Percentiles rank a stretch among this genome's conserved stretches.
phyloP scores from a whole-genome alignment of 2,888 invertebrate species.

The Branchinecta sandiegonensis region DNA sequence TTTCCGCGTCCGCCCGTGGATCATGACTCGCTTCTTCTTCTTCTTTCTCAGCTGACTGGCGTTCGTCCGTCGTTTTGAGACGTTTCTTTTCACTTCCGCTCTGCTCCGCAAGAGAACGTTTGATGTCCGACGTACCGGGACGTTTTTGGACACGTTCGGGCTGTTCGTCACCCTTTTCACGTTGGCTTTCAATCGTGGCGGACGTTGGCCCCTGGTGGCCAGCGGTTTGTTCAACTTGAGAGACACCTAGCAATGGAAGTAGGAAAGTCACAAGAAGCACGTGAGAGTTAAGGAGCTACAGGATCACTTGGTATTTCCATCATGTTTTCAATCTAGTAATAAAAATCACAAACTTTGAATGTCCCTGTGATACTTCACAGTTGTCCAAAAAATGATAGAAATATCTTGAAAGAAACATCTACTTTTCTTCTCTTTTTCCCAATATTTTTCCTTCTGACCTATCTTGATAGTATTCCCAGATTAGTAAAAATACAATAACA shows the following conservation, averaged over 20 bases:
- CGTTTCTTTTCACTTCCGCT: constrained; percentile 39
- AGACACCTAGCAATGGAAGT: neutral
- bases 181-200: constrained; percentile 14
- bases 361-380: too few species aligned
- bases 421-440: too few species aligned
- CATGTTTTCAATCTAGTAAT: too few species aligned
- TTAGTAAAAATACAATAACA: too few species aligned
- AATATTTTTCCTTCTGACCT: too few species aligned
- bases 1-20: constrained; percentile 39
- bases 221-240: neutral
- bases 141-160: constrained; percentile 26
- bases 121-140: constrained; percentile 18
- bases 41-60: constrained; percentile 33
- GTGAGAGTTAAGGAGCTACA: too few species aligned
- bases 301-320: too few species aligned
- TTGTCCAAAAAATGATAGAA: too few species aligned
- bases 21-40: constrained; percentile 30
- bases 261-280: neutral
- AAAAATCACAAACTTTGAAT: too few species aligned
- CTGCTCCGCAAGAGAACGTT: constrained; percentile 35
- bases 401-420: too few species aligned
- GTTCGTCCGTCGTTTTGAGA: constrained; percentile 30
- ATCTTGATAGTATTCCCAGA: too few species aligned
- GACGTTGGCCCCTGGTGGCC: constrained; percentile 17
- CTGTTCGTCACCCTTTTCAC: constrained; percentile 28